These are phyloP conservation scores for Lepidocyrtinus sp. DNA, from an alignment of 2,888 invertebrate genomes.

Conservation along the genomic window DNA sequence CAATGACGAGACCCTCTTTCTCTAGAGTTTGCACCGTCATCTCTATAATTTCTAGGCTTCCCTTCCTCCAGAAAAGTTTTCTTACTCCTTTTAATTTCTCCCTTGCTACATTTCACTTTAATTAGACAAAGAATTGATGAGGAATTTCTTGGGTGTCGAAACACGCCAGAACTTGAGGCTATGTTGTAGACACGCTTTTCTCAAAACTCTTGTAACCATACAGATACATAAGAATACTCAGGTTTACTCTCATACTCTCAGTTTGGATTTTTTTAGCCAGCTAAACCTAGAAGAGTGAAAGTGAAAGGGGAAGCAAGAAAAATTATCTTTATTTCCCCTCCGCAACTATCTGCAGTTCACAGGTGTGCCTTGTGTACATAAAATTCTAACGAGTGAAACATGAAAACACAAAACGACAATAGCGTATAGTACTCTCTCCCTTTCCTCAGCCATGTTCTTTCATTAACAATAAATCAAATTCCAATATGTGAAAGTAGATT, in stretches of 20 bases:
- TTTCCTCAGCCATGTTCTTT: not conserved
- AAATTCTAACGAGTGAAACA: not conserved
- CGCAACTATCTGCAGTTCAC: constrained; percentile 16
- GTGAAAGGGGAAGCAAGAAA: constrained; percentile 20
- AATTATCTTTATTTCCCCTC: constrained; percentile 40
- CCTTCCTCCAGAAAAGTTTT: constrained; percentile 18
- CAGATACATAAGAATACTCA: too few relatives aligned
- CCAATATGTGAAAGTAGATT: constrained; percentile 18
- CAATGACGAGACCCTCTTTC: constrained; percentile 43
- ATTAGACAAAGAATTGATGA: constrained; percentile 59
- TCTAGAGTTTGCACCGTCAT: constrained; percentile 24
- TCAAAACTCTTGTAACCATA: too few relatives aligned
- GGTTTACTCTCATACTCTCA: too few relatives aligned
- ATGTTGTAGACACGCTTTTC: too few relatives aligned
- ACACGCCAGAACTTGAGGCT: constrained; percentile 37
- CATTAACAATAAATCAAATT: constrained; percentile 41
- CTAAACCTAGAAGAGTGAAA: too few relatives aligned
- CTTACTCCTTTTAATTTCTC: constrained; percentile 48
- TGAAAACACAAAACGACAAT: constrained; percentile 1
- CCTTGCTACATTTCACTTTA: constrained; percentile 41
- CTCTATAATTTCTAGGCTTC: constrained; percentile 23
- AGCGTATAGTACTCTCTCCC: not conserved
- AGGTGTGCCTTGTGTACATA: constrained; percentile 43
- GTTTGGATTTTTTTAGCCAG: too few relatives aligned
- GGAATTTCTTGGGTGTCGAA: constrained; percentile 56